Base-by-base conservation (phyloP, 2,797 vertebrate species). In the Thamnophis elegans region DNA sequence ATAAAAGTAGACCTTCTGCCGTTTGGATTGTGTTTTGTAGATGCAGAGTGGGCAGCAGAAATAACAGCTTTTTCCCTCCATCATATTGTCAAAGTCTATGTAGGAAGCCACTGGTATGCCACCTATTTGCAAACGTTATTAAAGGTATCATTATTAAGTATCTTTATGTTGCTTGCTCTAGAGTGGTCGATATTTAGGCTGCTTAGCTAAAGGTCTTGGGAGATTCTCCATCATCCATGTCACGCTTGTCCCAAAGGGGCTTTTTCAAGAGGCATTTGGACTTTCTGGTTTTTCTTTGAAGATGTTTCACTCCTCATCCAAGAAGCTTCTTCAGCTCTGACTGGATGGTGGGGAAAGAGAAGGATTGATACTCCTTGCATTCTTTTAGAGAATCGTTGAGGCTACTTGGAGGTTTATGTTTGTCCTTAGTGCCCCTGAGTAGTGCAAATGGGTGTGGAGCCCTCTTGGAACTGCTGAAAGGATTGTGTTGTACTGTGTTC, bases 31-130 rank as follows among this genome's bases (percentile, higher is more conserved):
- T 92, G 91, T 58, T 94, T 95, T 73, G 92, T 36, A 96, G 96
- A 68, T n/a, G 93, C 95, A 51, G 93, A 89, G 28, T 97, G 96
- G 97, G 94, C 65, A 11, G 96, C 97, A 88, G 97, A 96, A 60
- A 93, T 98, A 58, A 94, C 94, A 11, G 92, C 95, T 20, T 96
- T 97, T 85, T 96, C 96, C 9, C 93, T 95, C 3, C 95, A 96
- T 90, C 97, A 97, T 93, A 96, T 97, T 89, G 93, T 98, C 93
- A 97, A 97, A 94, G 96, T 98, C 94, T 97, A 98, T 91, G 96
- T 97, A 60, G 97, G 97, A 94, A 97, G 96, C 91, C 96, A 97
- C 56, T 97, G 97, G 97, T 97, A 97, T 18, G 96, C 98, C 85
- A 97, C 97, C 32, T 97, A 95, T 60, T 92, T 97, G 68, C 96